Evolutionary conservation across 2,888 invertebrate genomes (phyloP).

Genomic region (Athalia circularis): DNA sequence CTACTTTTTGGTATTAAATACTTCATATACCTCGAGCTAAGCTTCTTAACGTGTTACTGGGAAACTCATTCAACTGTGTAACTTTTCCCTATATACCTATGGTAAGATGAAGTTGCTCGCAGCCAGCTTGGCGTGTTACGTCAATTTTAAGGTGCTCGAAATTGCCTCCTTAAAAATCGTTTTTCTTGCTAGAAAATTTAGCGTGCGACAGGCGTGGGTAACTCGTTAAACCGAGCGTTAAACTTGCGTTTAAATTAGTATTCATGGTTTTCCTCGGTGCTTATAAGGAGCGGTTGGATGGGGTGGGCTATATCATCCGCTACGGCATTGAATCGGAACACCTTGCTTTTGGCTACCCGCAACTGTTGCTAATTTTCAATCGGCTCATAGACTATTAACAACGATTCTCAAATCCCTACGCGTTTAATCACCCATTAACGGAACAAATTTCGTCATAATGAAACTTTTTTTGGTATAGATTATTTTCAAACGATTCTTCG

Average conservation of each 20-base stretch:
- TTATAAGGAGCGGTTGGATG: conserved; percentile 35
- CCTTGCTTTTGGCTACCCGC: conserved; percentile 17
- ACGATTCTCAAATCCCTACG: not conserved
- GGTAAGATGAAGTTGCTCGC: not conserved
- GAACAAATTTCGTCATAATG: too few relatives aligned
- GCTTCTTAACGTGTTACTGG: conserved; percentile 33
- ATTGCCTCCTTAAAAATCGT: conserved; percentile 35
- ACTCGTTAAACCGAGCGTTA: conserved; percentile 46
- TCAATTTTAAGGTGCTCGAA: conserved; percentile 33
- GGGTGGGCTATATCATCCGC: not conserved
- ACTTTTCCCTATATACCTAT: not conserved
- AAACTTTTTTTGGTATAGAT: too few relatives aligned
- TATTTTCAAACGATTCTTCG: too few relatives aligned
- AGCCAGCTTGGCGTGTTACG: not conserved
- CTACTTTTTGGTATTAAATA: conserved; percentile 33
- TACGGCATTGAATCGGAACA: conserved; percentile 38
- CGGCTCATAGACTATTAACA: not conserved
- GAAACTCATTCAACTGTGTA: not conserved
- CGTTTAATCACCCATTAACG: too few relatives aligned
- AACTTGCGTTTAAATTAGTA: conserved; percentile 43
- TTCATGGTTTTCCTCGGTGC: conserved; percentile 39
- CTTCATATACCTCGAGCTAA: conserved; percentile 12
- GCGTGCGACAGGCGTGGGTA: conserved; percentile 35
- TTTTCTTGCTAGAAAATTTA: conserved; percentile 33
- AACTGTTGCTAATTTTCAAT: conserved; percentile 37